Base-by-base conservation (phyloP, 2,113 vertebrate species). In the Helogale parvula region DNA sequence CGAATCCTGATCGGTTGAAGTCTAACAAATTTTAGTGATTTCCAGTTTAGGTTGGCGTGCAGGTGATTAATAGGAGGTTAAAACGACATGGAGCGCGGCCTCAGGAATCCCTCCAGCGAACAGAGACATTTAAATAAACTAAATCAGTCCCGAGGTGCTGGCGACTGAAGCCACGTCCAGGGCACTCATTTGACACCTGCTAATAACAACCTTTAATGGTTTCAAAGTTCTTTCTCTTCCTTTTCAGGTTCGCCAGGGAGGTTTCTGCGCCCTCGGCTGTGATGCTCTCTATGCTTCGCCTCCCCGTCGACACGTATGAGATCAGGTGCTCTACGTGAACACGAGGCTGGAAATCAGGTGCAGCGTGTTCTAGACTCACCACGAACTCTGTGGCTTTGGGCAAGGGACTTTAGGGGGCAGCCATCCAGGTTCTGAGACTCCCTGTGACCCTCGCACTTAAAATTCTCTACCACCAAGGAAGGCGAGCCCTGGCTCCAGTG, bases 1-100 rank as follows among this genome's bases (percentile, higher is more conserved):
- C 98, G 97, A 98, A 98, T 98, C 97, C 97, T 88, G 98, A 96
- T 98, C 50, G 85, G 98, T 98, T 97, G 98, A 97, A 96, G 96
- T 94, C 68, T 90, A 97, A 97, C 95, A 96, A 83, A 86, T 97
- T 96, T 98, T 97, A 99, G 94, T 86, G 79, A 94, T 95, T 97
- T 97, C 92, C 96, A 95, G 97, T 84, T 66, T 68, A 47, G 89
- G 69, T 88, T 35, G 57, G 87, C 93, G 94, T 3, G 69, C 97
- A 98, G 96, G 97, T 98, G 97, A 98, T 98, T 98, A 96, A 98
- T 93, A 90, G 96, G n/a, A 71, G 94, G 97, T 69, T 96, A 91
- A 96, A 92, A 76, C 79, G 87, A 98, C 97, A 98, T 86, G 97
- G 93, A 95, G 94, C 47, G 74, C 86, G 52, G 84, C 94, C 98